These are phyloP conservation scores for Anthophora plumipes DNA, from an alignment of 2,888 invertebrate species.

Conservation along the genomic window DNA sequence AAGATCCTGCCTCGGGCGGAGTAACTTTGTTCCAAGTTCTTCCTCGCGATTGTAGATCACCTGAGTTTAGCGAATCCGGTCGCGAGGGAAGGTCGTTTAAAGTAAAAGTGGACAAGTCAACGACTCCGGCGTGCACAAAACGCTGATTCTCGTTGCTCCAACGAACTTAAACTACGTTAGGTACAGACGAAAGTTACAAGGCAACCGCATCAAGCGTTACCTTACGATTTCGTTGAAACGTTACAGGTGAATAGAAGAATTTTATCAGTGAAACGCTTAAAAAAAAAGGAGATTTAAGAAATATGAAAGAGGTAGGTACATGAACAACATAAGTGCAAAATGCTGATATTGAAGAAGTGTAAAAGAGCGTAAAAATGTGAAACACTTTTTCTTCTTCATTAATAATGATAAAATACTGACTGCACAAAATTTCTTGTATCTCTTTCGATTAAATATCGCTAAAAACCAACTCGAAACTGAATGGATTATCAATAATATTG, in stretches of 20 bases:
- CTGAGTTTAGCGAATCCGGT: conserved; percentile 38
- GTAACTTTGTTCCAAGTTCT: conserved; percentile 62
- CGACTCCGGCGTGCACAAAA: conserved; percentile 18
- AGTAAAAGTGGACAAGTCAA: conserved; percentile 55
- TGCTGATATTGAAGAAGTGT: no score
- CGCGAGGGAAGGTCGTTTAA: conserved; percentile 50
- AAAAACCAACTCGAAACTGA: no score
- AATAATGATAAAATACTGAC: no score
- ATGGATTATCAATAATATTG: no score
- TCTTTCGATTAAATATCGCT: no score
- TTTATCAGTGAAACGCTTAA: not conserved
- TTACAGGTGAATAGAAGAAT: not conserved
- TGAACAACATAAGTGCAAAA: no score
- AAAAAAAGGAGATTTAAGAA: no score
- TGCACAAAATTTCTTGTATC: no score
- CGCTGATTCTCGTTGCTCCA: not conserved
- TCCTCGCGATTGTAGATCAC: conserved; percentile 50
- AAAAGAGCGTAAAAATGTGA: no score
- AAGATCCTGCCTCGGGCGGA: conserved; percentile 43
- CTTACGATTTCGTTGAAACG: not conserved
- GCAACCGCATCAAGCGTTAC: not conserved
- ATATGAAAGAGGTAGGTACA: no score
- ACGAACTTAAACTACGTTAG: conserved; percentile 24
- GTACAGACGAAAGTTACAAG: not conserved
- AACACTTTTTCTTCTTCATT: no score